Conservation (phyloP, 2,888 invertebrate genomes). For the Dascillus cervinus region DNA sequence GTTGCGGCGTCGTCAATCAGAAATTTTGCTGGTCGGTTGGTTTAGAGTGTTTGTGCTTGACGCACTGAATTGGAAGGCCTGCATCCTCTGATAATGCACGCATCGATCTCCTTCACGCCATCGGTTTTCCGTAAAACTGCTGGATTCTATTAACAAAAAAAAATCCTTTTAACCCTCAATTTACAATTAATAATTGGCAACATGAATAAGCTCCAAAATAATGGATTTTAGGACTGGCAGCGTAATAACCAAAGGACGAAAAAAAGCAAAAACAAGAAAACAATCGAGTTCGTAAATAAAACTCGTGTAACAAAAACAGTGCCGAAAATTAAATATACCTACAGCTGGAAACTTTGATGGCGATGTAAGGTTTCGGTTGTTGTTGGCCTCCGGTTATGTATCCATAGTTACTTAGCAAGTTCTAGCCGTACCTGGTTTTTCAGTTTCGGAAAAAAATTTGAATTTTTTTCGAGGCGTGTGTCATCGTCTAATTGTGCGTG, state of each 20-base stretch:
- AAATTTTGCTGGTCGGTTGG: background rate
- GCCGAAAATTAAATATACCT: slow-evolving; percentile 18
- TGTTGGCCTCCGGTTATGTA: slow-evolving; percentile 24
- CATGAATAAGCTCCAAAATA: too few species aligned
- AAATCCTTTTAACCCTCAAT: too few species aligned
- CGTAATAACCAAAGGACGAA: too few species aligned
- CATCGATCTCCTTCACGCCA: background rate
- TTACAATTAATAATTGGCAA: too few species aligned
- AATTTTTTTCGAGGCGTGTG: too few species aligned
- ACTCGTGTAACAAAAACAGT: slow-evolving; percentile 16
- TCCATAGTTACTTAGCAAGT: slow-evolving; percentile 19
- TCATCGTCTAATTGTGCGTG: too few species aligned
- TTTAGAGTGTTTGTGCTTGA: background rate
- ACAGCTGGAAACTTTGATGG: slow-evolving; percentile 21
- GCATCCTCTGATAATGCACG: background rate
- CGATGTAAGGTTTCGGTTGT: slow-evolving; percentile 27
- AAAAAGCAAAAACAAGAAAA: slow-evolving; percentile 9
- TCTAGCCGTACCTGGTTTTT: slow-evolving; percentile 7
- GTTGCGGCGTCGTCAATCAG: background rate
- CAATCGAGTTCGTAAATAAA: slow-evolving; percentile 12
- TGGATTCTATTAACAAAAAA: background rate
- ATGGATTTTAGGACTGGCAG: too few species aligned
- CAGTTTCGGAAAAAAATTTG: too few species aligned
- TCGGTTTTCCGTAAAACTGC: background rate
- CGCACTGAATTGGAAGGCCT: background rate